These are phyloP conservation scores for Stenodema calcarata DNA, from an alignment of 2,888 invertebrate genomes.

Conservation along the genomic window DNA sequence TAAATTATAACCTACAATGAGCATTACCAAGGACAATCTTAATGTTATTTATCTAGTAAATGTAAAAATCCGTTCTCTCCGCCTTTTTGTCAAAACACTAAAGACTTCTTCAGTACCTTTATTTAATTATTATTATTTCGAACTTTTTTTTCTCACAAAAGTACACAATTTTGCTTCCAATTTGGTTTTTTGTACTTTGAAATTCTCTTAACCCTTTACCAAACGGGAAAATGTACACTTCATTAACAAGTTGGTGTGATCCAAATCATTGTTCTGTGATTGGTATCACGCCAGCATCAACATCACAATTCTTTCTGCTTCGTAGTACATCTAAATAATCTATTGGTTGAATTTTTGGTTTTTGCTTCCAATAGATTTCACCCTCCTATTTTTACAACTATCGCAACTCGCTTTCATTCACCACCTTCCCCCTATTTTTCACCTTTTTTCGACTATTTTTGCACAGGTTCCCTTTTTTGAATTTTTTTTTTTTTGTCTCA, in stretches of 20 bases:
- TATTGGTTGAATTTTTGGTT: constrained; percentile 40
- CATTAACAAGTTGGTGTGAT: neutral
- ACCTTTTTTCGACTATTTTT: neutral
- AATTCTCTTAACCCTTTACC: neutral
- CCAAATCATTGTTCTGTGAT: neutral
- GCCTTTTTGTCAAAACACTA: no score
- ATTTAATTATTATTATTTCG: no score
- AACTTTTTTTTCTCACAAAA: no score
- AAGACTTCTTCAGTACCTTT: no score
- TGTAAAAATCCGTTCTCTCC: no score
- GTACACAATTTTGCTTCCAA: no score
- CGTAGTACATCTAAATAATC: neutral
- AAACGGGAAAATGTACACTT: neutral
- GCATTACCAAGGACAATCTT: neutral
- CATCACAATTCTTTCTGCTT: neutral
- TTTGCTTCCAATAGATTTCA: constrained; percentile 38
- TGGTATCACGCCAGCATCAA: neutral
- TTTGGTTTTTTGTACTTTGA: no score
- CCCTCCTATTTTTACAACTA: neutral
- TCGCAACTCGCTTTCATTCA: constrained; percentile 7
- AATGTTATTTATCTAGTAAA: no score
- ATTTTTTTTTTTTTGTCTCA: neutral
- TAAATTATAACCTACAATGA: neutral
- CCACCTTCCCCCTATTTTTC: constrained; percentile 6
- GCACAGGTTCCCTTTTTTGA: neutral